Evolutionary conservation across 1,140 invertebrate species (phyloP).

Genomic region (Micrasema longulum): DNA sequence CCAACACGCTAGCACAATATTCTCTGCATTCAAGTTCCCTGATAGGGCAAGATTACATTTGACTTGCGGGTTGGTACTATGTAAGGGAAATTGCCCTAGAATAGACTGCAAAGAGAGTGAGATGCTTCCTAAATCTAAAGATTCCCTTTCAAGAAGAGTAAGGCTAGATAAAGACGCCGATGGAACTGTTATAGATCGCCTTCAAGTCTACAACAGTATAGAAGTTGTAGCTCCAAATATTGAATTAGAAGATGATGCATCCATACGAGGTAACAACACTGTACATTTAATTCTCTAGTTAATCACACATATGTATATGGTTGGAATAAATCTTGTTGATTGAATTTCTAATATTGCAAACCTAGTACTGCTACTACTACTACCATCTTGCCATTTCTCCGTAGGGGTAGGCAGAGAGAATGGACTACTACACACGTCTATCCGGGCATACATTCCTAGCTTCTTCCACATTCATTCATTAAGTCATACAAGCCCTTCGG

Average conservation of each 20-base stretch:
- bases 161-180: slow-evolving; percentile 66
- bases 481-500: too few relatives aligned
- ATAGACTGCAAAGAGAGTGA: slow-evolving; percentile 67
- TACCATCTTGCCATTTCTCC: too few relatives aligned
- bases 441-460: too few relatives aligned
- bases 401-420: too few relatives aligned
- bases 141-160: slow-evolving; percentile 63
- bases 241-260: slow-evolving; percentile 72
- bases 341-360: too few relatives aligned
- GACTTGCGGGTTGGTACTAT: slow-evolving; percentile 74
- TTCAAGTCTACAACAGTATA: slow-evolving; percentile 82
- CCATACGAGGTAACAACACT: slow-evolving; percentile 65
- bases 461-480: too few relatives aligned
- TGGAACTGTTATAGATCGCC: slow-evolving; percentile 73
- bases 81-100: slow-evolving; percentile 74
- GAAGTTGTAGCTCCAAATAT: slow-evolving; percentile 82
- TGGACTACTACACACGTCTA: too few relatives aligned
- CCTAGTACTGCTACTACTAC: too few relatives aligned
- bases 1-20: slow-evolving; percentile 73
- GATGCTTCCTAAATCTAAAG: slow-evolving; percentile 63
- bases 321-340: too few relatives aligned
- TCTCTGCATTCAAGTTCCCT: slow-evolving; percentile 84
- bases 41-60: slow-evolving; percentile 80
- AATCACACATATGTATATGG: too few relatives aligned
- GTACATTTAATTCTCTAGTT: too few relatives aligned